phyloP scores from a whole-genome alignment of 2,888 invertebrate genomes.

The Agrochola lychnidis region DNA sequence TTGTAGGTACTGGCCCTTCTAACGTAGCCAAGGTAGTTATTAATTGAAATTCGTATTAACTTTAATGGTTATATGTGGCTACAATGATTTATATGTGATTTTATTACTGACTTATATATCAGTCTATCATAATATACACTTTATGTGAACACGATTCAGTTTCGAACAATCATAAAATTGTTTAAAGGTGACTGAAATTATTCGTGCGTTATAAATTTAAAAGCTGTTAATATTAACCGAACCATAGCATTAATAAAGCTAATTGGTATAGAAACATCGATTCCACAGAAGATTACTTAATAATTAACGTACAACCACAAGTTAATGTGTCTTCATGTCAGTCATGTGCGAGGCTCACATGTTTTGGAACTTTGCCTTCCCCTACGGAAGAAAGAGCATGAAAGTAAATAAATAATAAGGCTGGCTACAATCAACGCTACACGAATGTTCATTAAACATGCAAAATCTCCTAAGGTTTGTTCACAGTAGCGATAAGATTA shows the following conservation, averaged over 20 bases:
- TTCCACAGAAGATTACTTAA: conserved; percentile 19
- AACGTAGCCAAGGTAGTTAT: conserved; percentile 76
- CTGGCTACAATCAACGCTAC: conserved; percentile 56
- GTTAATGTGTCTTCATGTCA: conserved; percentile 23
- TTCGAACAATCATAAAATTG: conserved; percentile 42
- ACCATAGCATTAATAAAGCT: conserved; percentile 5
- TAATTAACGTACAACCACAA: conserved; percentile 22
- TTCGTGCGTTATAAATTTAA: conserved; percentile 39
- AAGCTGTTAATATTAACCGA: conserved; percentile 12
- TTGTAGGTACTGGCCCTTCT: conserved; percentile 73
- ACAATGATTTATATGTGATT: conserved; percentile 60
- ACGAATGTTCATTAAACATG: conserved; percentile 72
- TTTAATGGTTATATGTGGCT: conserved; percentile 57
- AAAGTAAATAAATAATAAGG: conserved; percentile 55
- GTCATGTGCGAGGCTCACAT: conserved; percentile 25
- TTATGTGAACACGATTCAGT: conserved; percentile 45
- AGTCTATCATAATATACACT: conserved; percentile 41
- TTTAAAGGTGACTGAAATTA: conserved; percentile 33
- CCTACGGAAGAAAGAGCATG: conserved; percentile 32
- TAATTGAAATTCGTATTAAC: conserved; percentile 62
- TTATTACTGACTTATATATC: conserved; percentile 49
- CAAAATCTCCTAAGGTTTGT: conserved; percentile 60
- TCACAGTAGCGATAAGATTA: conserved; percentile 63
- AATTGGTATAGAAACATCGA: conserved; percentile 23
- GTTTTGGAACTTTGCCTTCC: conserved; percentile 22